phyloP scores from a whole-genome alignment of 2,888 invertebrate genomes.

The Hemistola chrysoprasaria region DNA sequence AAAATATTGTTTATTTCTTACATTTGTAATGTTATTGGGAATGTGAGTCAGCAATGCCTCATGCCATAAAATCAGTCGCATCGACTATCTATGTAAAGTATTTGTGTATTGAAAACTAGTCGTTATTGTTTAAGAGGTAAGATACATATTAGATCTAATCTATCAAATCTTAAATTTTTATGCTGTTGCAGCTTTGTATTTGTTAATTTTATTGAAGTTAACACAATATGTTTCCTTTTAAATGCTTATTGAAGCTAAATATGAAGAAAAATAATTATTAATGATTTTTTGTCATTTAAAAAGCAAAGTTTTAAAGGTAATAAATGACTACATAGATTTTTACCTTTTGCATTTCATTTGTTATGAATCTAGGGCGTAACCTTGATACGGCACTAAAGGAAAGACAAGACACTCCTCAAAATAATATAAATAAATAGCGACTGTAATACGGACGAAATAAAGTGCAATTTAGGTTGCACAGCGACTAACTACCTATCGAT shows the following conservation, averaged over 20 bases:
- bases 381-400: no score
- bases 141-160: constrained; percentile 15
- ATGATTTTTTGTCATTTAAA: constrained; percentile 31
- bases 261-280: no score
- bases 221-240: no score
- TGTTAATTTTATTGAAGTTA: neutral
- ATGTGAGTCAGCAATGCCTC: constrained; percentile 1
- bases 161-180: neutral
- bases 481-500: no score
- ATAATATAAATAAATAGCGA: no score
- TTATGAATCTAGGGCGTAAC: no score
- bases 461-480: no score
- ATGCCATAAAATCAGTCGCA: neutral
- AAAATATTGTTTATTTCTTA: no score
- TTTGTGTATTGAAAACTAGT: constrained; percentile 8
- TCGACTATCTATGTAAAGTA: neutral
- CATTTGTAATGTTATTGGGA: no score
- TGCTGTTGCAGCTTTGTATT: constrained; percentile 2
- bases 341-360: no score
- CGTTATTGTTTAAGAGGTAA: constrained; percentile 24
- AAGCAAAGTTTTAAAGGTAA: constrained; percentile 31
- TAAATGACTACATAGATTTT: constrained; percentile 36
- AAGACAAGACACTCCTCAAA: no score
- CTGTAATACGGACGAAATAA: no score
- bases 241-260: neutral